Base-by-base conservation (phyloP, 1,140 invertebrate genomes). In the Tachypleus tridentatus region DNA sequence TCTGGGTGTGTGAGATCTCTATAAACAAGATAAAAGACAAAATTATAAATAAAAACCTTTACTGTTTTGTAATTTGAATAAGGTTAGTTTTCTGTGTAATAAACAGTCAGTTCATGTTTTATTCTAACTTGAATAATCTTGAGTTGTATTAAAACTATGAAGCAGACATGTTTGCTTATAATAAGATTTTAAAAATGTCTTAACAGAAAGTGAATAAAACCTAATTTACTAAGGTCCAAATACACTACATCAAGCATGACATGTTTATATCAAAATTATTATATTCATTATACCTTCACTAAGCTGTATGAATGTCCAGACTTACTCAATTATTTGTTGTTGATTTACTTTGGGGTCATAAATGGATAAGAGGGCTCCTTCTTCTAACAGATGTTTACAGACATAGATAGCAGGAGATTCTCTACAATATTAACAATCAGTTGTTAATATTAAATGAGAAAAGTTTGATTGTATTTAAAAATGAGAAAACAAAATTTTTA, bases 321-420 rank as follows among this genome's bases (percentile, higher is more conserved):
- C 10, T 8, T 54, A 67, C 68, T 57, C 3, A 3, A 71, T 62
- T 47, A 78, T 78, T 54, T 74, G 73, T 50, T 66, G 51, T 59
- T 75, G 66, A 3, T 69, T 58, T 66, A 93, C 90, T 84, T 99
- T 98, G 0, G 97, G 97, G 80, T 99, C 97, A 75, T 98, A 99
- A 69, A 99, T 94, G 70, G 90, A 86, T 29, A 99, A 75, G 67
- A 87, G 84, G 3, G 97, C 97, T 49, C 94, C 93, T 82, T 99
- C 97, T 67, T 98, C 94, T 3, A 99, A 76, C 47, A 99, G 78
- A 54, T 93, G 91, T 72, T 90, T 89, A 49, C 88, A 88, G 0
- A 99, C 87, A 73, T 92, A 86, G 70, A 99, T 99, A 3, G 96
- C 92, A 0, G 97, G 89, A 57, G 93, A 97, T 77, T 99, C 97